Base-by-base conservation (phyloP, 1,140 invertebrate genomes). In the Danaus plexippus region DNA sequence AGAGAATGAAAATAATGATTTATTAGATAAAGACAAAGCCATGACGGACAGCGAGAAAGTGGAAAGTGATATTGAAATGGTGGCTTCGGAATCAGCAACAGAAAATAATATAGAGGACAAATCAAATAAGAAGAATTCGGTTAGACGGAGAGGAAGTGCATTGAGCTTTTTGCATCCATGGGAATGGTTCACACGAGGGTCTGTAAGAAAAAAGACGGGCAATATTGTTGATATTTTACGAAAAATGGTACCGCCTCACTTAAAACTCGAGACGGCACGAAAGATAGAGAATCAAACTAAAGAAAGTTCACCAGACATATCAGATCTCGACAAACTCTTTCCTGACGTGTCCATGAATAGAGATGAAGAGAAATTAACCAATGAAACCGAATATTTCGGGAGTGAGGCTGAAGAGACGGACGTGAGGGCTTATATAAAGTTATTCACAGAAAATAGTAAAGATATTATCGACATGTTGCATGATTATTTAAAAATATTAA, bases 111-210 rank as follows among this genome's bases (percentile, higher is more conserved):
- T 67, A 45, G 74, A 82, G 15, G 63, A 61, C 9, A 90, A 89
- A 65, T 84, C 86, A 48, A 79, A 72, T 22, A 90, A 89, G 58
- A 91, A 90, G 70, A 69, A 87, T 8, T 88, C 89, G 42, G 90
- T 89, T 11, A 88, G 92, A 61, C 85, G 92, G 40, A 88, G 92
- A 79, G 87, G 90, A 9, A 93, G 92, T 75, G 90, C 91, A 11
- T 72, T 93, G 1, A 91, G 89, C 32, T 90, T 92, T 57, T 76
- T 93, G 9, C 90, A 94, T 62, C 90, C 92, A 63, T 92, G 92
- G 90, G 91, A 91, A 15, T 93, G 92, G 90, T 92, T 92, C 63
- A 93, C 93, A 76, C 83, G 92, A 56, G 87, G 92, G 61, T 92
- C 92, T 2, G 92, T 47, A 92, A 90, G 86, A 79, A 90, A 57